Evolutionary conservation across 2,113 vertebrate genomes (phyloP).

Genomic region (Myxocyprinus asiaticus): DNA sequence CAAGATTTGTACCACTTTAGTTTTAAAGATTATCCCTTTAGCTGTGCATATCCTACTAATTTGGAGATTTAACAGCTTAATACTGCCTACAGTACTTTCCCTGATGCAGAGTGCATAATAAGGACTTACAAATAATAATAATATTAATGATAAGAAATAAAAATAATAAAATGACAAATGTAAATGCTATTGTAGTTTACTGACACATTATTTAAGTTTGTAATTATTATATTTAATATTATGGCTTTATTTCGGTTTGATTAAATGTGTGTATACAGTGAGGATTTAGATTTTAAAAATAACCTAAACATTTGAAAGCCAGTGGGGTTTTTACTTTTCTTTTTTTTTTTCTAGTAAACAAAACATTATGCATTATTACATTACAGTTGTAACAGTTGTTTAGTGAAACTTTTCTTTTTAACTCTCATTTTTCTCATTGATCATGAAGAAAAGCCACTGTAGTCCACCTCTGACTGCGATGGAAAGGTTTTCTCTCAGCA

Average conservation of each 20-base stretch:
- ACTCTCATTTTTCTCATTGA: not conserved
- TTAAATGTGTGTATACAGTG: not conserved
- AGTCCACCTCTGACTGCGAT: conserved; percentile 26
- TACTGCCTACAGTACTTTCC: not conserved
- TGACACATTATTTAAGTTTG: not conserved
- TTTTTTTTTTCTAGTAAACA: not conserved
- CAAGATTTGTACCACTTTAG: conserved; percentile 5
- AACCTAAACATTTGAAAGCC: too few species aligned
- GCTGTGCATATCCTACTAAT: conserved; percentile 24
- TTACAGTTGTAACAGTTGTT: not conserved
- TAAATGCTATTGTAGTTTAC: not conserved
- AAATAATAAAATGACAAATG: not conserved
- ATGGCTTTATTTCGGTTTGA: not conserved
- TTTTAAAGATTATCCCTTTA: conserved; percentile 32
- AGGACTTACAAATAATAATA: not conserved
- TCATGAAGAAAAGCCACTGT: conserved; percentile 22
- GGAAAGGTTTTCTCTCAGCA: conserved; percentile 52
- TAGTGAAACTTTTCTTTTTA: conserved; percentile 2
- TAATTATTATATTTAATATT: not conserved
- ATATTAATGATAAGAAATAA: not conserved
- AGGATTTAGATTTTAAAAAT: too few species aligned
- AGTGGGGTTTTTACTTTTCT: too few species aligned
- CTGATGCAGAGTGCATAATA: too few species aligned
- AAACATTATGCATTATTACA: not conserved
- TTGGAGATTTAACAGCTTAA: conserved; percentile 32